Base-by-base conservation (phyloP, 2,888 invertebrate genomes). In the Lepidonotus clava region DNA sequence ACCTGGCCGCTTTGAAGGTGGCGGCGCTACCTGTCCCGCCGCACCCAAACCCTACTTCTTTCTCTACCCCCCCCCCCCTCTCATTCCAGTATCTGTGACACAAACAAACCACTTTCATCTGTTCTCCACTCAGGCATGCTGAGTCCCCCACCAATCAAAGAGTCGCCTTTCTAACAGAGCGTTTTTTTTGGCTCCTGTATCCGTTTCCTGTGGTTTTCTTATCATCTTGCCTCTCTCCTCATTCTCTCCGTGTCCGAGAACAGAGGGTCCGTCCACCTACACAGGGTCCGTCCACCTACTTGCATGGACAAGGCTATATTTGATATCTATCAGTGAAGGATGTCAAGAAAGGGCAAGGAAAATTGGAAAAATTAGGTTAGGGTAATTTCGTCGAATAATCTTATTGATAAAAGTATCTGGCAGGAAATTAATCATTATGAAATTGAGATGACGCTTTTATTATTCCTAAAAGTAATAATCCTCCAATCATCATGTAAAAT, bases 41-140 rank as follows among this genome's bases (percentile, higher is more conserved):
- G 28, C 61, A 1, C 11, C 46, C 18, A 46, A 18, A 6, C 61
- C 28, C 61, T 28, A 4, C 61, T 11, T 61, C n/a, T 32, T 4
- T 18, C 61, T 32, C 0, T 32, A 56, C 56, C 56, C 56, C 56
- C 21, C 61, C 21, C 61, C 61, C 61, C 28, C 2, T 5, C 61
- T 24, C 24, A n/a, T 5, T 2, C 1, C 61, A 61, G 28, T 28
- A 32, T 28, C 24, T 28, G 28, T 0, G 24, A 61, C 61, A 34
- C 36, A 36, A 38, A 71, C 71, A 38, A 34, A 71, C 71, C 71
- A 71, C 71, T 71, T 71, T 71, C 71, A 71, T 71, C 71, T 71
- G 34, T 34, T 21, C 71, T 34, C 36, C 38, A 36, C 14, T 38
- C 71, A 71, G 36, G 71, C 71, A 71, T 71, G 71, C 71, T 38